Conservation (phyloP, 2,888 invertebrate genomes). For the Agrochola lota region DNA sequence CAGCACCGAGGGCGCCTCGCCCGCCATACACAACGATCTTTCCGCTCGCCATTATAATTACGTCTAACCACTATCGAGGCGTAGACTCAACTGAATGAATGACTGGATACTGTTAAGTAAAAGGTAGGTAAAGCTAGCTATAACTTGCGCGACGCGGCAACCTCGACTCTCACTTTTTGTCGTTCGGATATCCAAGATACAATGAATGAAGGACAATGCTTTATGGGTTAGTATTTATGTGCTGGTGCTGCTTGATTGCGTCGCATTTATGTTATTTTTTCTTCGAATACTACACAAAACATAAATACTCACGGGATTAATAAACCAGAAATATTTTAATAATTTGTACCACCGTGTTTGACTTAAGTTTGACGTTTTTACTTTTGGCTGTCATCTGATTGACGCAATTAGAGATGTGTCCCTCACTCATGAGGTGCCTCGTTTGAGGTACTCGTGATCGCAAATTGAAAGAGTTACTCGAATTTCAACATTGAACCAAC, state of each 20-base stretch:
- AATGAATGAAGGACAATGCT: constrained; percentile 58
- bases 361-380: constrained; percentile 1
- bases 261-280: not conserved
- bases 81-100: constrained; percentile 68
- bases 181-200: constrained; percentile 67
- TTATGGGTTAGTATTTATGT: constrained; percentile 26
- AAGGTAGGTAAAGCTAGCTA: constrained; percentile 69
- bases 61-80: constrained; percentile 74
- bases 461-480: too few species aligned
- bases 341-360: not conserved
- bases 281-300: too few species aligned
- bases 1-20: constrained; percentile 97
- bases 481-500: too few species aligned
- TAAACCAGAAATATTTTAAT: too few species aligned
- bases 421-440: too few species aligned
- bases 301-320: too few species aligned
- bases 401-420: too few species aligned
- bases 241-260: not conserved
- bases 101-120: constrained; percentile 69
- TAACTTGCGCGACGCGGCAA: constrained; percentile 75
- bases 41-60: constrained; percentile 91
- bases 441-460: too few species aligned
- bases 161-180: constrained; percentile 85
- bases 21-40: constrained; percentile 98
- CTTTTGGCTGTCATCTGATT: not conserved